These are phyloP conservation scores for Perodicticus potto DNA, from an alignment of 2,797 vertebrate genomes.

Conservation along the genomic window DNA sequence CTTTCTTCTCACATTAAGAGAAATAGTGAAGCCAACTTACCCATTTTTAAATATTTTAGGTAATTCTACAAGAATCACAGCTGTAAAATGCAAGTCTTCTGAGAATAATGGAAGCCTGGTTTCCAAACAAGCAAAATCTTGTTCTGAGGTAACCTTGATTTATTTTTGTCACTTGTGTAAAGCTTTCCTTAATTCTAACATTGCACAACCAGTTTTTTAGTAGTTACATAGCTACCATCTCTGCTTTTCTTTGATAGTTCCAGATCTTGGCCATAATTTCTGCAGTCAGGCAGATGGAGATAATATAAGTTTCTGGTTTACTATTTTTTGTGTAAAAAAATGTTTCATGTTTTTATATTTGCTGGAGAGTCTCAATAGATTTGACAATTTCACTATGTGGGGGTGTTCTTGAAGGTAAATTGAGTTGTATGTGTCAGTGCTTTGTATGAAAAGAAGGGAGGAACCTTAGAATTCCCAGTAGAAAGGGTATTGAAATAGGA, in stretches of 20 bases:
- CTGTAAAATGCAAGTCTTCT: slow-evolving; percentile 86
- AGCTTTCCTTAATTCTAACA: neutral
- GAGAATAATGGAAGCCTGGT: slow-evolving; percentile 80
- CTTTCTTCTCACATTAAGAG: slow-evolving; percentile 21
- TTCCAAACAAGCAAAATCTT: slow-evolving; percentile 86
- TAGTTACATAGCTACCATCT: slow-evolving; percentile 5
- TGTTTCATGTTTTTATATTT: slow-evolving; percentile 39
- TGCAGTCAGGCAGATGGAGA: slow-evolving; percentile 75
- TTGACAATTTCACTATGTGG: neutral
- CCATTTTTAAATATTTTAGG: slow-evolving; percentile 81
- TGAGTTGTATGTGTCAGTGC: neutral
- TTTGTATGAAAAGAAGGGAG: slow-evolving; percentile 21
- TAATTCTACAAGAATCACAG: slow-evolving; percentile 83
- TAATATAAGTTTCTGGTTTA: slow-evolving; percentile 73
- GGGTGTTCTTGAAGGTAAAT: slow-evolving; percentile 56
- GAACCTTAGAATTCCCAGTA: slow-evolving; percentile 45
- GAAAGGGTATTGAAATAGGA: slow-evolving; percentile 20
- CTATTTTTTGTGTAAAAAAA: slow-evolving; percentile 16
- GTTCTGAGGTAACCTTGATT: slow-evolving; percentile 84
- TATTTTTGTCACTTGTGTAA: slow-evolving; percentile 10
- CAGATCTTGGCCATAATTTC: slow-evolving; percentile 78
- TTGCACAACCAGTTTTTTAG: neutral
- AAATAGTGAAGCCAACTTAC: neutral
- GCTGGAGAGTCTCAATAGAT: slow-evolving; percentile 31
- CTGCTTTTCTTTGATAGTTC: slow-evolving; percentile 24